Conservation (phyloP, 2,113 vertebrate genomes). For the Atherinomorus stipes region DNA sequence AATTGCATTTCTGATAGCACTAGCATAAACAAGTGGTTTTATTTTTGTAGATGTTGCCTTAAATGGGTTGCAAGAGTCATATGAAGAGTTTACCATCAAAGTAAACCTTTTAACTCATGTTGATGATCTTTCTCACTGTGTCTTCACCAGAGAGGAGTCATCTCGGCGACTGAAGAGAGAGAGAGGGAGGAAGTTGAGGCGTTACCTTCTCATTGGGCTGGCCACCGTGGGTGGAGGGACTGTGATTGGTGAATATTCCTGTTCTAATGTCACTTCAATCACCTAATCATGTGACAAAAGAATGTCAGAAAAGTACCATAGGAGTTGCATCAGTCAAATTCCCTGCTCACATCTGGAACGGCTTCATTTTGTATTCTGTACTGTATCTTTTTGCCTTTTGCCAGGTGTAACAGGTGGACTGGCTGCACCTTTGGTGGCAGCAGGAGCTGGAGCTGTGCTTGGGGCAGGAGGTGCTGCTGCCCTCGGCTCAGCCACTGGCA, state of each 20-base stretch:
- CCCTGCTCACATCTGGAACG: background rate
- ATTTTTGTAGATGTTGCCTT: constrained; percentile 17
- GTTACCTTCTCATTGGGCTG: constrained; percentile 94
- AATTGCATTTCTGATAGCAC: background rate
- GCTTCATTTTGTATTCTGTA: background rate
- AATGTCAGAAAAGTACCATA: background rate
- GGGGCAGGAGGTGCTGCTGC: constrained; percentile 94
- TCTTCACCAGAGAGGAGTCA: constrained; percentile 84
- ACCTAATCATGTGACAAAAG: background rate
- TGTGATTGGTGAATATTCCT: constrained; percentile 87
- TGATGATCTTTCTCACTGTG: constrained; percentile 21
- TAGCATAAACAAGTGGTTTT: constrained; percentile 2
- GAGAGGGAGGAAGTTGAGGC: constrained; percentile 86
- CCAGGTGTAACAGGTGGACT: constrained; percentile 96
- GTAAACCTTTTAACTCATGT: background rate
- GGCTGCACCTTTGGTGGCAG: constrained; percentile 93
- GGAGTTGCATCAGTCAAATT: background rate
- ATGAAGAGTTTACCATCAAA: background rate
- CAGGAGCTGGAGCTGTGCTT: constrained; percentile 89
- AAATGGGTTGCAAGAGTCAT: background rate
- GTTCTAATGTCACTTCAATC: background rate
- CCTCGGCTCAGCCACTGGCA: constrained; percentile 91
- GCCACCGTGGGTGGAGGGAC: constrained; percentile 94
- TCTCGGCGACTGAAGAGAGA: constrained; percentile 87
- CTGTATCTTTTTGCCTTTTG: constrained; percentile 12